Percentiles rank a stretch among this genome's conserved stretches.
phyloP scores from a whole-genome alignment of 2,113 vertebrate genomes.

The Crotalus viridis region DNA sequence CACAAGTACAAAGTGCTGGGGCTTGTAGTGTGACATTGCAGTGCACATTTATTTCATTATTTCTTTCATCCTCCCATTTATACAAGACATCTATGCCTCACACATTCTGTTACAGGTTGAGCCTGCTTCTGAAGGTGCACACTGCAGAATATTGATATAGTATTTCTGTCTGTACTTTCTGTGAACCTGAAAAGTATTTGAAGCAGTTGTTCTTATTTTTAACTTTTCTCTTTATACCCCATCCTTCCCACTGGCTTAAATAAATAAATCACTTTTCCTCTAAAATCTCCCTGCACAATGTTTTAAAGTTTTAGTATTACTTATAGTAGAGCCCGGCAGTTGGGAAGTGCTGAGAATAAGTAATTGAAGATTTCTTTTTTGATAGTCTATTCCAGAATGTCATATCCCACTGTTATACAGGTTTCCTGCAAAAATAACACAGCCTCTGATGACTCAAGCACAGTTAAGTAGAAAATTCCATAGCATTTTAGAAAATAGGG shows the following conservation, averaged over 20 bases:
- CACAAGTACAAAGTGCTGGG: neutral
- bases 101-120: neutral
- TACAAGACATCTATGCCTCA: neutral
- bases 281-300: neutral
- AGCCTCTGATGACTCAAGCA: neutral
- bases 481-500: slow-evolving; percentile 5
- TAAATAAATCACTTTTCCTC: neutral
- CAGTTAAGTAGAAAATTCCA: neutral
- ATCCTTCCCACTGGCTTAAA: neutral
- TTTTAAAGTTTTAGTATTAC: neutral
- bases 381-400: neutral
- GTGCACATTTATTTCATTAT: neutral
- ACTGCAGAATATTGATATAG: neutral
- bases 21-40: neutral
- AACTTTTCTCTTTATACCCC: neutral
- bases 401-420: neutral
- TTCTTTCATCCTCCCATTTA: neutral
- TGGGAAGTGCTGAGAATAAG: neutral
- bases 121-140: neutral
- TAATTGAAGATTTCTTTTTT: slow-evolving; percentile 20
- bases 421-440: slow-evolving; percentile 11
- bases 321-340: neutral
- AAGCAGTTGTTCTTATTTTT: neutral
- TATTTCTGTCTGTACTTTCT: neutral
- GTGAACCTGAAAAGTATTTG: slow-evolving; percentile 11